Evolutionary conservation across 2,797 vertebrate species (phyloP), one percentile per base, ranked within the genome.

Genomic region (Gallirallus australis): DNA sequence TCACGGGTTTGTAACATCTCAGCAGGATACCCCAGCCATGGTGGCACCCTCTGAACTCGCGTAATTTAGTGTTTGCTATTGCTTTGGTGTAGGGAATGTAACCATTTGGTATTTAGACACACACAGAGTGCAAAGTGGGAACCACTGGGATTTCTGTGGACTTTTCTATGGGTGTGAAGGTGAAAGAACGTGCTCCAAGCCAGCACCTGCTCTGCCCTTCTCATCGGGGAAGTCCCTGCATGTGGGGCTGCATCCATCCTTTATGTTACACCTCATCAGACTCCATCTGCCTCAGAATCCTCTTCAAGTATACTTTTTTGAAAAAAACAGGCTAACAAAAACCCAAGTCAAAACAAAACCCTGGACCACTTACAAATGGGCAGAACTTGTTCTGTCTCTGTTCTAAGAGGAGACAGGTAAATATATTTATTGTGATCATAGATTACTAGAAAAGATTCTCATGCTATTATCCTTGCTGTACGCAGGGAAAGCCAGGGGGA

Each of bases 211-310:
- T 79, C 33, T 0, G 4, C 8, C 70, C 7, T 18, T 85, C 20
- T 12, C 8, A 11, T 3, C 9, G 33, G 9, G 45, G 45, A 76
- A 47, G 40, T 19, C 33, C 10, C 13, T 19, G 11, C 1, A 0
- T 48, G 30, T 13, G 31, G 23, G 28, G 31, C 33, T 76, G 64
- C 39, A 28, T 31, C 30, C 47, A 54, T 53, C 47, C 64, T 52
- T 86, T n/a, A 20, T 37, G 12, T 82, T 70, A 33, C 6, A 12
- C 28, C 80, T 45, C 40, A 64, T 66, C 64, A 56, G 60, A 25
- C 12, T 85, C 21, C 9, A 33, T n/a, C 11, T 56, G 27, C 21
- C 35, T 83, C 4, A 0, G 81, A 70, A 68, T 68, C 16, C 6
- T 57, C 40, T 57, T 82, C 47, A 82, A 3, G 21, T 56, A 7